A percentile compares a stretch with the other conserved stretches of the same genome.
These are phyloP conservation scores for Antrozous pallidus DNA, from an alignment of 2,797 vertebrate genomes.

Conservation along the genomic window DNA sequence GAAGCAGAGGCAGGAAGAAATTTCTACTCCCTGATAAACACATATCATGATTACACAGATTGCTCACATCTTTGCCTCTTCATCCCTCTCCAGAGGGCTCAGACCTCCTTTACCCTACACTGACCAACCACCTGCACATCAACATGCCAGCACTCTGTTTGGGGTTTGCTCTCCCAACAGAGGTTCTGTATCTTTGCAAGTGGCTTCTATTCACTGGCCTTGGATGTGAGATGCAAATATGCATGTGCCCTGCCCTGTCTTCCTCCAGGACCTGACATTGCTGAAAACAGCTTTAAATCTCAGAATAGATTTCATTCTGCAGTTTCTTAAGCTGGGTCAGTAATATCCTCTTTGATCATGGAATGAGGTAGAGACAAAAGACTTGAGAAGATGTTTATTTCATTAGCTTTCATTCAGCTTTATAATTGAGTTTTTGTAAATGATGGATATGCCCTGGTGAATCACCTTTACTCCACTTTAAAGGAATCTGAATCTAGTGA, in stretches of 20 bases:
- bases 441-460: constrained; percentile 60
- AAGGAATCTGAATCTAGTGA: constrained; percentile 68
- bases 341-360: constrained; percentile 69
- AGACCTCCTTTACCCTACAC: not conserved
- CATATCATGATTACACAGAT: not conserved
- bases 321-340: constrained; percentile 73
- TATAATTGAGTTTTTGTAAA: constrained; percentile 69
- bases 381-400: constrained; percentile 75
- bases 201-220: constrained; percentile 46
- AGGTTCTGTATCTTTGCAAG: constrained; percentile 56
- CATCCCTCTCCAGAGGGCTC: not conserved
- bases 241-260: constrained; percentile 65
- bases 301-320: constrained; percentile 73
- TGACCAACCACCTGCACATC: not conserved
- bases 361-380: constrained; percentile 64
- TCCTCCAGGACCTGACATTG: constrained; percentile 58
- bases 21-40: not conserved
- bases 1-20: not conserved
- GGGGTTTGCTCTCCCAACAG: not conserved
- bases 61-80: not conserved
- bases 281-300: constrained; percentile 78
- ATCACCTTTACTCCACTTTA: constrained; percentile 52
- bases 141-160: not conserved
- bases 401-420: constrained; percentile 71
- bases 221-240: constrained; percentile 68